Evolutionary conservation across 2,113 vertebrate species (phyloP).

Genomic region (Amphiprion ocellaris): DNA sequence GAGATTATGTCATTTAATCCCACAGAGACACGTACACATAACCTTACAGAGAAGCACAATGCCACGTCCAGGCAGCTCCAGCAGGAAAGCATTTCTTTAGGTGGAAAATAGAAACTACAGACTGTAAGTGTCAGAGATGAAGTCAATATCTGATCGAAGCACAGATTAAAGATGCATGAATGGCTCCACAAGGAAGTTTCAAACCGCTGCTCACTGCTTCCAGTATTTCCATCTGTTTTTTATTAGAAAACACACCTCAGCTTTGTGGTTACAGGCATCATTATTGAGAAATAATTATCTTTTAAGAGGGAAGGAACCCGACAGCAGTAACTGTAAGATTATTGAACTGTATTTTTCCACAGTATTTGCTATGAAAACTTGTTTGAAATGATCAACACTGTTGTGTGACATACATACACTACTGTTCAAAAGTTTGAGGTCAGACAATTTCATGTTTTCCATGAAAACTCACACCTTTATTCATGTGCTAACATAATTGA

Average conservation of each 20-base stretch:
- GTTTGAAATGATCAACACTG: too few relatives aligned
- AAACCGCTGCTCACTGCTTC: conserved; percentile 1
- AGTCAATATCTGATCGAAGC: not conserved
- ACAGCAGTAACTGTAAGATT: not conserved
- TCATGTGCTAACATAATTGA: too few relatives aligned
- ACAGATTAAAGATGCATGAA: conserved; percentile 29
- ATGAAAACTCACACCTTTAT: too few relatives aligned
- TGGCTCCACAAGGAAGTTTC: not conserved
- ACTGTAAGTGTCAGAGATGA: not conserved
- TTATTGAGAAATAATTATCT: too few relatives aligned
- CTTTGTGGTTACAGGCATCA: not conserved
- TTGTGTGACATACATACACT: too few relatives aligned
- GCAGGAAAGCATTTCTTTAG: not conserved
- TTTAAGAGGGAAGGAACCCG: too few relatives aligned
- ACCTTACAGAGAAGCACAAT: conserved; percentile 16
- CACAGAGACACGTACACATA: conserved; percentile 30
- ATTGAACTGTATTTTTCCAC: not conserved
- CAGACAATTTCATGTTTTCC: too few relatives aligned
- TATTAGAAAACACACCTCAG: not conserved
- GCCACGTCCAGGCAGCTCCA: not conserved
- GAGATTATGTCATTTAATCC: conserved; percentile 62
- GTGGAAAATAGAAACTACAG: not conserved
- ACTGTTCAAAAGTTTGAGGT: too few relatives aligned
- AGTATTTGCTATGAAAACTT: too few relatives aligned
- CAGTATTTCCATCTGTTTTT: not conserved